Percentiles rank a stretch among this genome's conserved stretches.
Evolutionary conservation across 2,888 invertebrate species (phyloP).

Genomic region (Hofmannophila pseudospretella): DNA sequence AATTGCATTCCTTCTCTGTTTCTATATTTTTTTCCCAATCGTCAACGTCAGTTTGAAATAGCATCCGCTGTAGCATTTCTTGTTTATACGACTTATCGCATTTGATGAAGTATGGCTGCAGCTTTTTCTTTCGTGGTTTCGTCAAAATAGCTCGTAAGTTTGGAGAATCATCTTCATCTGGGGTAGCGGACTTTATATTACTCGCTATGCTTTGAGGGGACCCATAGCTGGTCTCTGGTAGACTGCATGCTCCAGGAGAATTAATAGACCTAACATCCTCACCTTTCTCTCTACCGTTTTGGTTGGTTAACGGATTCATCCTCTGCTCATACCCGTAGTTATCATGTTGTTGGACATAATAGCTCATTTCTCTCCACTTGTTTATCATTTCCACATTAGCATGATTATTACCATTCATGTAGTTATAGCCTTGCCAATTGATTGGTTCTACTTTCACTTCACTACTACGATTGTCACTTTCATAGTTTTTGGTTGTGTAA

Average conservation of each 20-base stretch:
- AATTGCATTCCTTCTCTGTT: slow-evolving; percentile 55
- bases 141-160: slow-evolving; percentile 79
- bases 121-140: slow-evolving; percentile 42
- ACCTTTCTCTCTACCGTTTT: slow-evolving; percentile 30
- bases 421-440: slow-evolving; percentile 51
- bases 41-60: slow-evolving; percentile 41
- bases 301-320: slow-evolving; percentile 27
- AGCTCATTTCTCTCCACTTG: slow-evolving; percentile 58
- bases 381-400: slow-evolving; percentile 50
- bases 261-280: slow-evolving; percentile 49
- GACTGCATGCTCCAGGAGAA: slow-evolving; percentile 57
- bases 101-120: slow-evolving; percentile 43
- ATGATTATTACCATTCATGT: slow-evolving; percentile 28
- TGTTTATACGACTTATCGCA: slow-evolving; percentile 43
- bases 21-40: slow-evolving; percentile 59
- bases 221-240: slow-evolving; percentile 55
- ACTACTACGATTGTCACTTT: slow-evolving; percentile 28
- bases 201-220: slow-evolving; percentile 56
- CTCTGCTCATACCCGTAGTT: slow-evolving; percentile 44
- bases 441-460: slow-evolving; percentile 50
- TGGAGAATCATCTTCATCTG: slow-evolving; percentile 65
- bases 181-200: slow-evolving; percentile 42
- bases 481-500: slow-evolving; percentile 36
- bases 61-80: slow-evolving; percentile 44
- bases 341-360: slow-evolving; percentile 47